Conservation (phyloP, 2,888 invertebrate genomes). For the Cheilosia scutellata region DNA sequence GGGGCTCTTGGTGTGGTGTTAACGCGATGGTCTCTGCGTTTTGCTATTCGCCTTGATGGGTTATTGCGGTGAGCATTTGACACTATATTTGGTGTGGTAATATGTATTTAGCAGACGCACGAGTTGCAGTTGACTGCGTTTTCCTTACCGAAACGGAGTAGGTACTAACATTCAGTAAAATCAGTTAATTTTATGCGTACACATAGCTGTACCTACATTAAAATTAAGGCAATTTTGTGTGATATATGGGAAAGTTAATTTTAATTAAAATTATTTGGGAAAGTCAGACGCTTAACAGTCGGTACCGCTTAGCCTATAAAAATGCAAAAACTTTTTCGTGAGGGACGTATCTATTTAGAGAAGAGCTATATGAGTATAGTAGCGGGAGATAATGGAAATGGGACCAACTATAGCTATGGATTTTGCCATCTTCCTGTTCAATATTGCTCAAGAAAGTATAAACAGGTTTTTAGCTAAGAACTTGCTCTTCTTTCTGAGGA, state of each 20-base stretch:
- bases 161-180: slow-evolving; percentile 17
- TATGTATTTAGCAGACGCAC: slow-evolving; percentile 1
- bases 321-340: too few species aligned
- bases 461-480: too few species aligned
- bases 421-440: too few species aligned
- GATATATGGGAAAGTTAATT: slow-evolving; percentile 21
- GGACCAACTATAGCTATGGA: too few species aligned
- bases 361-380: too few species aligned
- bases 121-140: slow-evolving; percentile 54
- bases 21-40: slow-evolving; percentile 28
- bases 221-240: not conserved
- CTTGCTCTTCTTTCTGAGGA: too few species aligned
- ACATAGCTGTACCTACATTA: slow-evolving; percentile 30
- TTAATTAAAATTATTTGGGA: not conserved
- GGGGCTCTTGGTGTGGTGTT: slow-evolving; percentile 13
- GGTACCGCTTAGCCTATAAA: not conserved
- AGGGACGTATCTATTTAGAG: not conserved
- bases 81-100: slow-evolving; percentile 49
- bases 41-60: slow-evolving; percentile 44
- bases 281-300: not conserved
- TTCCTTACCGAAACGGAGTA: slow-evolving; percentile 32
- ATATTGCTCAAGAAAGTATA: too few species aligned
- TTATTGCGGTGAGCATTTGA: slow-evolving; percentile 47
- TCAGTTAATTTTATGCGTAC: slow-evolving; percentile 14
- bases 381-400: too few species aligned